phyloP scores from a whole-genome alignment of 2,797 vertebrate species.

The Vireo griseus region DNA sequence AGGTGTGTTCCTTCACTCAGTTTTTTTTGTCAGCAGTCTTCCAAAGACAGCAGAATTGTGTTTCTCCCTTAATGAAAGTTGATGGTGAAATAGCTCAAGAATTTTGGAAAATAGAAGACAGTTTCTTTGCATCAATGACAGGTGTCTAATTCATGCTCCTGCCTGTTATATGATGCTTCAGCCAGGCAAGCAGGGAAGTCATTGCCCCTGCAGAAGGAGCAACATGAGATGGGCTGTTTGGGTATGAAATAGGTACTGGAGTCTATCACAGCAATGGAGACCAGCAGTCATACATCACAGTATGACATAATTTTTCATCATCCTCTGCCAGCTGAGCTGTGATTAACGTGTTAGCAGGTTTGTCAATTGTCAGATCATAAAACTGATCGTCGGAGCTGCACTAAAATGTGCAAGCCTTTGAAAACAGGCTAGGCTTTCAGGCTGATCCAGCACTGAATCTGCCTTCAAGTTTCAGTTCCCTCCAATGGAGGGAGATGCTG shows the following conservation, averaged over 20 bases:
- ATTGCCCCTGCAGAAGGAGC: not conserved
- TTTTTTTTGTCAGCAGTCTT: not conserved
- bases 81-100: not conserved
- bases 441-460: not conserved
- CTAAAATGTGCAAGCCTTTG: not conserved
- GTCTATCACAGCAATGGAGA: not conserved
- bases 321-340: not conserved
- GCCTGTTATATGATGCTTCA: not conserved
- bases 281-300: not conserved
- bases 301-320: conserved; percentile 41
- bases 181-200: not conserved
- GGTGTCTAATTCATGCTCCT: not conserved
- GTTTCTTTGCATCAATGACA: not conserved
- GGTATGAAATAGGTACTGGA: not conserved
- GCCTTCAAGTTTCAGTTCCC: not conserved
- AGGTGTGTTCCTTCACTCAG: not conserved
- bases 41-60: not conserved
- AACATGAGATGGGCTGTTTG: not conserved
- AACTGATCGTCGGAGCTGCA: not conserved
- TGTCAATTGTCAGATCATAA: conserved; percentile 39
- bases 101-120: not conserved
- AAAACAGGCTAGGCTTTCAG: not conserved
- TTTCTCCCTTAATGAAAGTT: not conserved
- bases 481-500: rapidly evolving
- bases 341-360: conserved; percentile 33